Conservation (phyloP, 2,113 vertebrate genomes). For the Xenopus laevis region DNA sequence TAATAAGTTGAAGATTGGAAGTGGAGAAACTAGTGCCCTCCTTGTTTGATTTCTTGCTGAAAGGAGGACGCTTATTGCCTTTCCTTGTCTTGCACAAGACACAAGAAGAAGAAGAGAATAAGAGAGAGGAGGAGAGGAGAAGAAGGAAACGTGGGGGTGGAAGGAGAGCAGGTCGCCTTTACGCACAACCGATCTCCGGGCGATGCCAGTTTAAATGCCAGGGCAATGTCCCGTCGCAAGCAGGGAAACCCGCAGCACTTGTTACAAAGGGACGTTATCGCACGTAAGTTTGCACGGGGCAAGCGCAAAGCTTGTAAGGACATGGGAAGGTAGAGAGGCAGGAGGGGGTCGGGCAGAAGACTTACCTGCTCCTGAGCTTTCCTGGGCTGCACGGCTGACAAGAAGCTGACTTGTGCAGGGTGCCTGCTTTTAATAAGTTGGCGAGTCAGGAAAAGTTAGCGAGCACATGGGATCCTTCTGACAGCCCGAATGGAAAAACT, state of each 20-base stretch:
- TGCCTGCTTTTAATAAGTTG: slow-evolving; percentile 19
- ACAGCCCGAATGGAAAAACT: slow-evolving; percentile 12
- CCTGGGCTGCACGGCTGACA: slow-evolving; percentile 8
- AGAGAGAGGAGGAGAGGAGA: slow-evolving; percentile 46
- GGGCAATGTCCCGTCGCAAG: slow-evolving; percentile 99
- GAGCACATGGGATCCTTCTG: slow-evolving; percentile 53
- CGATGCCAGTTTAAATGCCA: slow-evolving; percentile 97
- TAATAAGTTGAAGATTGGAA: slow-evolving; percentile 71
- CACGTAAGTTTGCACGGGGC: slow-evolving; percentile 77
- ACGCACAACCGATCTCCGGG: slow-evolving; percentile 84
- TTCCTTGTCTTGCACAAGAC: slow-evolving; percentile 24
- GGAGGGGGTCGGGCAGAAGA: not conserved
- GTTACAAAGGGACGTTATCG: slow-evolving; percentile 92
- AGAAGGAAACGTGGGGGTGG: slow-evolving; percentile 64
- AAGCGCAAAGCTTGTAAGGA: slow-evolving; percentile 3
- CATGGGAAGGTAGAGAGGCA: slow-evolving; percentile 51
- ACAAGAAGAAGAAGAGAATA: slow-evolving; percentile 46
- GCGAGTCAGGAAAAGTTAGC: slow-evolving; percentile 54
- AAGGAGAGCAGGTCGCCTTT: slow-evolving; percentile 71
- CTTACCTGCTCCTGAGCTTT: slow-evolving; percentile 36
- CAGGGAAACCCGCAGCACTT: slow-evolving; percentile 99
- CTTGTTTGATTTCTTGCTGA: not conserved
- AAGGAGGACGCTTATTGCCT: slow-evolving; percentile 6
- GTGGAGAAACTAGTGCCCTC: slow-evolving; percentile 64
- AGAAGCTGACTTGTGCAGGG: not conserved